These are phyloP conservation scores for Drosophila nannoptera DNA, from an alignment of 1,140 invertebrate species.

Conservation along the genomic window DNA sequence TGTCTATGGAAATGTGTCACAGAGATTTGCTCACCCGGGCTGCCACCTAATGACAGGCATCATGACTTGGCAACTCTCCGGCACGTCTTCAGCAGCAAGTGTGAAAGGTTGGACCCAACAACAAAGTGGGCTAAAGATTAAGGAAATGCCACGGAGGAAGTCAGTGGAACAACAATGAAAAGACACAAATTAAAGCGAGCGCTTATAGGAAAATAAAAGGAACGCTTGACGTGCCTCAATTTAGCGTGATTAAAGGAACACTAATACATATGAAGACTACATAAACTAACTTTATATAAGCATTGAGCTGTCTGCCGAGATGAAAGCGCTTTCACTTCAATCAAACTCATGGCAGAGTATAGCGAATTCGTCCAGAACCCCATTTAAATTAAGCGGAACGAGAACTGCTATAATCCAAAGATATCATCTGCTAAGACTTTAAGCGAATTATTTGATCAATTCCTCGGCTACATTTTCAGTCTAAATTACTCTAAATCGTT, in stretches of 20 bases:
- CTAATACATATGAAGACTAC: background rate
- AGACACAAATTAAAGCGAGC: conserved; percentile 12
- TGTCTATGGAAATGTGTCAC: conserved; percentile 66
- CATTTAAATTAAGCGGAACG: no score
- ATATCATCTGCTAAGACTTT: no score
- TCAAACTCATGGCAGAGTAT: background rate
- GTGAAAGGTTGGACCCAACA: conserved; percentile 59
- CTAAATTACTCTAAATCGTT: no score
- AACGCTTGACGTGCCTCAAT: conserved; percentile 30
- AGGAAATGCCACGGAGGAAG: conserved; percentile 55
- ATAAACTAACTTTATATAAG: background rate
- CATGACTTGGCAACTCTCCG: conserved; percentile 60
- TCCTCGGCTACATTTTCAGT: no score
- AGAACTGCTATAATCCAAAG: no score
- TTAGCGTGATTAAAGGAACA: conserved; percentile 30
- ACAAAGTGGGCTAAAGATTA: conserved; percentile 42
- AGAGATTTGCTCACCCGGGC: conserved; percentile 27
- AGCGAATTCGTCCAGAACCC: no score
- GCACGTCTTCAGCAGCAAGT: conserved; percentile 32
- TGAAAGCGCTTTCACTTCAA: conserved; percentile 14
- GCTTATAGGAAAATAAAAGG: conserved; percentile 23
- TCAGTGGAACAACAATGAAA: conserved; percentile 59
- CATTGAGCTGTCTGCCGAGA: background rate
- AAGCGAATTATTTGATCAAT: no score
- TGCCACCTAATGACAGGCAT: conserved; percentile 48